Percentiles rank a stretch among this genome's conserved stretches.
These are phyloP conservation scores for Drosophila pachea DNA, from an alignment of 1,140 invertebrate genomes.

Conservation along the genomic window DNA sequence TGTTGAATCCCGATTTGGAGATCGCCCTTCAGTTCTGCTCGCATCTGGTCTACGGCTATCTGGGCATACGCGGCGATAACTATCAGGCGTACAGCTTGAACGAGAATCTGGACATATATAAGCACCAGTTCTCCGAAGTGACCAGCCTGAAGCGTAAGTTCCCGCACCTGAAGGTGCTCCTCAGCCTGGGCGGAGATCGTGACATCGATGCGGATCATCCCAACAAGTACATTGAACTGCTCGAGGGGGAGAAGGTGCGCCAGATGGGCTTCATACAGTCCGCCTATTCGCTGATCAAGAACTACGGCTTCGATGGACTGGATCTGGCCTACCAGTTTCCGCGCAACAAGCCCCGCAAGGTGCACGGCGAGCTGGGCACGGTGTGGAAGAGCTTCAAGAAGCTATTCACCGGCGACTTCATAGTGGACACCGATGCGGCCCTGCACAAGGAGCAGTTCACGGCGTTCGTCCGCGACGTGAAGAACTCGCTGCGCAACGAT, in stretches of 20 bases:
- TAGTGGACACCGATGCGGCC: slow-evolving; percentile 85
- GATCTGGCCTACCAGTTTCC: slow-evolving; percentile 93
- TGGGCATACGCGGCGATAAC: slow-evolving; percentile 85
- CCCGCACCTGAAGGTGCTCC: slow-evolving; percentile 85
- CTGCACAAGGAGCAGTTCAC: slow-evolving; percentile 89
- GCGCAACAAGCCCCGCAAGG: slow-evolving; percentile 86
- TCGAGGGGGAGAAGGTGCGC: slow-evolving; percentile 85
- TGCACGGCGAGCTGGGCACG: slow-evolving; percentile 82
- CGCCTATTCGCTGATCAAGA: slow-evolving; percentile 83
- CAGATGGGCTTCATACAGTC: slow-evolving; percentile 87
- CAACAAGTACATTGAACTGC: slow-evolving; percentile 78
- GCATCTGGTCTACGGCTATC: slow-evolving; percentile 92
- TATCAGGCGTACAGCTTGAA: slow-evolving; percentile 85
- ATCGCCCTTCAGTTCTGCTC: slow-evolving; percentile 88
- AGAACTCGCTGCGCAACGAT: slow-evolving; percentile 83
- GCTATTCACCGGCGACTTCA: slow-evolving; percentile 84
- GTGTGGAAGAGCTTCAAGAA: slow-evolving; percentile 88
- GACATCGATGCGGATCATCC: slow-evolving; percentile 81
- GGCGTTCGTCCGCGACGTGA: slow-evolving; percentile 86
- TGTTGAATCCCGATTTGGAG: slow-evolving; percentile 86
- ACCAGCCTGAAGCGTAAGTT: slow-evolving; percentile 85
- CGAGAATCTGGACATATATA: slow-evolving; percentile 85
- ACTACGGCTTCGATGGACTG: slow-evolving; percentile 90
- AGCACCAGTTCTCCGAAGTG: slow-evolving; percentile 85
- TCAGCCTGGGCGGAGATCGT: slow-evolving; percentile 87